A percentile compares a stretch with the other conserved stretches of the same genome.
These are phyloP conservation scores for Acleris literana DNA, from an alignment of 2,888 invertebrate genomes.

Conservation along the genomic window DNA sequence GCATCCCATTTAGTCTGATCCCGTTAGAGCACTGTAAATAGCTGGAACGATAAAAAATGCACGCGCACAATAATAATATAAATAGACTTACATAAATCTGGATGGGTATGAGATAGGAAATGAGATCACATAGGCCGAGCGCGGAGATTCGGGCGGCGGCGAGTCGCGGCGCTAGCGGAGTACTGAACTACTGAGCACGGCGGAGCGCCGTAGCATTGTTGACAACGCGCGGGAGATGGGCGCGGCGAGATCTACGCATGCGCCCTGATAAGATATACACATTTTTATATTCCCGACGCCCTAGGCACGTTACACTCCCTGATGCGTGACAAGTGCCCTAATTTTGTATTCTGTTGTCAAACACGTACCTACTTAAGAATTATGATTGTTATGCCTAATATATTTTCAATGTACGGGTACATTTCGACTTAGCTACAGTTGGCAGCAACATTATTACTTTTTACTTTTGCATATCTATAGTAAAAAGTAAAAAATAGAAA, in stretches of 20 bases:
- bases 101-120: conserved; percentile 55
- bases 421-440: too few species aligned
- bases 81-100: conserved; percentile 57
- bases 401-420: background rate
- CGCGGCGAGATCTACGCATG: conserved; percentile 47
- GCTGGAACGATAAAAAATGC: conserved; percentile 3
- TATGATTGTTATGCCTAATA: conserved; percentile 3
- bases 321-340: conserved; percentile 26
- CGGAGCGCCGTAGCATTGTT: conserved; percentile 51
- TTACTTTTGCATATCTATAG: too few species aligned
- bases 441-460: too few species aligned
- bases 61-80: conserved; percentile 37
- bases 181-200: conserved; percentile 65
- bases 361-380: conserved; percentile 15
- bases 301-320: conserved; percentile 11
- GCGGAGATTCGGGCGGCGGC: conserved; percentile 48
- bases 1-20: conserved; percentile 7
- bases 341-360: conserved; percentile 28
- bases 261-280: conserved; percentile 37
- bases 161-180: conserved; percentile 58
- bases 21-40: background rate
- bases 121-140: conserved; percentile 63
- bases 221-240: conserved; percentile 49
- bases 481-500: too few species aligned
- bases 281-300: conserved; percentile 13